Conservation (phyloP, 1,140 invertebrate genomes). For the silkworm (Bombyx mori) region DNA sequence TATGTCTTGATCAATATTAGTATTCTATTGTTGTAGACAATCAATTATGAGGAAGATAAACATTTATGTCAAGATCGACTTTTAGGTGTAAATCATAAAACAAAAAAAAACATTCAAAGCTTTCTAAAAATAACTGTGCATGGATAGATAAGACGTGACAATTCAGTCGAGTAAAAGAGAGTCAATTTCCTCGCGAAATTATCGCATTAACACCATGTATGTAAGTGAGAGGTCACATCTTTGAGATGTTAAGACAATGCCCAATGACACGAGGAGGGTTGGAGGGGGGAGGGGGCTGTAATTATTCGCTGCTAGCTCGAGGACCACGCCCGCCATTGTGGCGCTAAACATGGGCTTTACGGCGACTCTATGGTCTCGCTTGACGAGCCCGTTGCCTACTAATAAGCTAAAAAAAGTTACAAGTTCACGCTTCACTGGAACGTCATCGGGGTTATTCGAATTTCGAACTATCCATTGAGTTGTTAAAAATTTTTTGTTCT, state of each 20-base stretch:
- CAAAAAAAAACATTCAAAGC: too few species aligned
- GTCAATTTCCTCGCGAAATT: slow-evolving; percentile 1
- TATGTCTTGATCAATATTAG: neutral
- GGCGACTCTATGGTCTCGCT: slow-evolving; percentile 12
- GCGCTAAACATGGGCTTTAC: slow-evolving; percentile 26
- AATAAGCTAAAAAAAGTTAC: slow-evolving; percentile 1
- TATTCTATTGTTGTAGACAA: too few species aligned
- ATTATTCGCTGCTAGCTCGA: slow-evolving; percentile 34
- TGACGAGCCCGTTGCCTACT: slow-evolving; percentile 12
- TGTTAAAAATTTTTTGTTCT: too few species aligned
- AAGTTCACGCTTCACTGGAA: too few species aligned
- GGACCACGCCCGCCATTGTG: slow-evolving; percentile 34
- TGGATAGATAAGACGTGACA: too few species aligned
- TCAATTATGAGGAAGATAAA: too few species aligned
- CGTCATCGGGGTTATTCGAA: too few species aligned
- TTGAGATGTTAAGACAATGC: slow-evolving; percentile 21
- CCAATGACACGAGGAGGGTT: slow-evolving; percentile 21
- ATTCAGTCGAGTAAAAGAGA: neutral
- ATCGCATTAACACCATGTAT: slow-evolving; percentile 4
- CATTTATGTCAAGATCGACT: too few species aligned
- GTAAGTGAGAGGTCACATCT: slow-evolving; percentile 21
- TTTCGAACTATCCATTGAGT: too few species aligned
- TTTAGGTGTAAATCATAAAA: too few species aligned
- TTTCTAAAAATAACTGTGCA: too few species aligned
- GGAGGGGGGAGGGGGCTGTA: slow-evolving; percentile 20